Percentiles rank a stretch among this genome's conserved stretches.
These are phyloP conservation scores for Melinaea marsaeus DNA, from an alignment of 2,888 invertebrate genomes.

Conservation along the genomic window DNA sequence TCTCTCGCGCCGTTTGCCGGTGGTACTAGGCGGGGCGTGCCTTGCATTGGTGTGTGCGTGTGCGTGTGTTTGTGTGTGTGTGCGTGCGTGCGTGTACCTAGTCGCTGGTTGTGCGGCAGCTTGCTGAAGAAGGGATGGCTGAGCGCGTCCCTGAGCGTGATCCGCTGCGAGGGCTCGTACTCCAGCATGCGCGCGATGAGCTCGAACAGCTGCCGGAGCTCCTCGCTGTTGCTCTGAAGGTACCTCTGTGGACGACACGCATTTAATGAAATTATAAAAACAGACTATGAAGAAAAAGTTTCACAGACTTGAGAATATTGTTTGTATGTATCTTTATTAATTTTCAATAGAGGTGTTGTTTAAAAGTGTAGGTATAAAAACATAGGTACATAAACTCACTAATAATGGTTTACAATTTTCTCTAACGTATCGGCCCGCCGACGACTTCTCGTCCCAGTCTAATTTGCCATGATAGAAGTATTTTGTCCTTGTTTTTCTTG, in stretches of 20 bases:
- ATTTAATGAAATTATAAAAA: too few relatives aligned
- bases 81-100: constrained; percentile 58
- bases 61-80: not conserved
- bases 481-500: constrained; percentile 94
- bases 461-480: constrained; percentile 98
- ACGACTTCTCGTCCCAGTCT: constrained; percentile 98
- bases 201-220: constrained; percentile 95
- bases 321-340: not conserved
- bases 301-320: too few relatives aligned
- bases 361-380: not conserved
- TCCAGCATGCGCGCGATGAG: constrained; percentile 97
- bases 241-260: constrained; percentile 82
- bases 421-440: constrained; percentile 97
- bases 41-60: not conserved
- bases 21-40: not conserved
- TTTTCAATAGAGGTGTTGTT: not conserved
- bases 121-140: constrained; percentile 95
- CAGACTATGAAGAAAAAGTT: too few relatives aligned
- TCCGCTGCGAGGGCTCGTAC: constrained; percentile 95
- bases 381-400: constrained; percentile 77
- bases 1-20: not conserved
- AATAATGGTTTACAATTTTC: constrained; percentile 98
- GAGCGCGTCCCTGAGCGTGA: constrained; percentile 92
- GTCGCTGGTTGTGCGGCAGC: constrained; percentile 86
- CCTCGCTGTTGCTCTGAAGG: constrained; percentile 90